These are phyloP conservation scores for Scaptomyza polygonia DNA, from an alignment of 2,888 invertebrate species.

Conservation along the genomic window DNA sequence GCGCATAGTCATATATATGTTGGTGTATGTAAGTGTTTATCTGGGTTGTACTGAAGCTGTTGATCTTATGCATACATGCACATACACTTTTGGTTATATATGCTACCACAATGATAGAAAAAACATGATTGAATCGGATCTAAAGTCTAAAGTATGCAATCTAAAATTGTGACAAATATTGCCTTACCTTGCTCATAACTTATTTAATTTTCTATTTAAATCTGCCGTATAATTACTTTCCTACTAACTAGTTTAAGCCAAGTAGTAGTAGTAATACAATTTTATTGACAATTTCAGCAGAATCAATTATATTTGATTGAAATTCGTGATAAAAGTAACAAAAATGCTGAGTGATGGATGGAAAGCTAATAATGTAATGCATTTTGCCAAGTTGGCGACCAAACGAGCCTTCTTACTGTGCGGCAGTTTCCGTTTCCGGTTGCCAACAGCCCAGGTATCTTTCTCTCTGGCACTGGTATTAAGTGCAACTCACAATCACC, in stretches of 20 bases:
- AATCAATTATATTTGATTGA: neutral
- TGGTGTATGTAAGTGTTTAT: neutral
- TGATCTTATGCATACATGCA: constrained; percentile 3
- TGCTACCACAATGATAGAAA: constrained; percentile 39
- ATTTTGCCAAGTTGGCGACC: constrained; percentile 27
- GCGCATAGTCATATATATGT: neutral
- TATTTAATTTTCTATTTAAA: neutral
- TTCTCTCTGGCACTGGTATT: constrained; percentile 32
- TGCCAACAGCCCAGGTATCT: constrained; percentile 11
- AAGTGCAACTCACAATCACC: constrained; percentile 26
- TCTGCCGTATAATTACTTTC: neutral
- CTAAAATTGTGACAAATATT: constrained; percentile 73
- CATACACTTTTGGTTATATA: constrained; percentile 11
- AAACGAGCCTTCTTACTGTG: neutral
- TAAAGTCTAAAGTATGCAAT: constrained; percentile 25
- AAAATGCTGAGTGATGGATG: constrained; percentile 1
- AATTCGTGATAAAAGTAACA: neutral
- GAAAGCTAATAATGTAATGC: constrained; percentile 9
- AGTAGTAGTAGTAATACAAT: neutral
- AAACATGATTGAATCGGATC: constrained; percentile 39
- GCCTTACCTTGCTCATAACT: too few relatives aligned
- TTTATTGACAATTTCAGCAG: neutral
- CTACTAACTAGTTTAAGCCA: neutral
- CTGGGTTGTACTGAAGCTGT: constrained; percentile 2
- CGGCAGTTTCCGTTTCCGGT: constrained; percentile 43